Conservation (phyloP, 2,888 invertebrate genomes). For the Periphyllus acericola region DNA sequence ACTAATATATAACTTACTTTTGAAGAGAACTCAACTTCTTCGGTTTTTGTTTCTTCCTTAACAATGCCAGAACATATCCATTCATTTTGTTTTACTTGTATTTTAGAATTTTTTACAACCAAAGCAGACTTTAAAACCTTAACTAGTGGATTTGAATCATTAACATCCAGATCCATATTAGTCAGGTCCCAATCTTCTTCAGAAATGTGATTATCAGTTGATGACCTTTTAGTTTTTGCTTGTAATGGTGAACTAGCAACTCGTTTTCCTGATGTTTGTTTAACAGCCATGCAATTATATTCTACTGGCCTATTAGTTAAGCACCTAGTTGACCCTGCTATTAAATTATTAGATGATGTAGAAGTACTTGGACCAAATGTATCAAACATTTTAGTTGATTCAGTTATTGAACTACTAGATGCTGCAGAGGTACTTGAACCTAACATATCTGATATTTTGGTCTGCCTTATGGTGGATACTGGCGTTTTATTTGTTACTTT, state of each 20-base stretch:
- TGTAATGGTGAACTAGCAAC: constrained; percentile 40
- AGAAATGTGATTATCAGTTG: neutral
- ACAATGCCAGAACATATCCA: constrained; percentile 54
- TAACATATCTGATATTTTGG: constrained; percentile 54
- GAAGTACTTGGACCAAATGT: constrained; percentile 10
- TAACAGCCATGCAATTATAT: neutral
- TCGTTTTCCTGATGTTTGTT: constrained; percentile 37
- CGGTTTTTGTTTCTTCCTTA: neutral
- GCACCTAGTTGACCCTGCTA: neutral
- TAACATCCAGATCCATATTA: neutral
- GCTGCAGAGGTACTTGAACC: constrained; percentile 10
- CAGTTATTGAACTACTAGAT: neutral
- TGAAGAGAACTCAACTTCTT: constrained; percentile 53
- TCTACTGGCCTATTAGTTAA: neutral
- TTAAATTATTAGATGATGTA: neutral
- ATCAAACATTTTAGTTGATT: constrained; percentile 26
- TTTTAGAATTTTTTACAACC: constrained; percentile 50
- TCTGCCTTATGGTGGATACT: constrained; percentile 4
- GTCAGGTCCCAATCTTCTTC: neutral
- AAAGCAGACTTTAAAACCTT: constrained; percentile 32
- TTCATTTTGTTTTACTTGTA: constrained; percentile 56
- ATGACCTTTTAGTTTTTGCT: constrained; percentile 27
- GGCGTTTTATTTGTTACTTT: neutral
- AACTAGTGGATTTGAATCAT: constrained; percentile 17
- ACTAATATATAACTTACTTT: constrained; percentile 15